Conservation (phyloP, 92 coral and sea anemone species). For the Heliopora coerulea region DNA sequence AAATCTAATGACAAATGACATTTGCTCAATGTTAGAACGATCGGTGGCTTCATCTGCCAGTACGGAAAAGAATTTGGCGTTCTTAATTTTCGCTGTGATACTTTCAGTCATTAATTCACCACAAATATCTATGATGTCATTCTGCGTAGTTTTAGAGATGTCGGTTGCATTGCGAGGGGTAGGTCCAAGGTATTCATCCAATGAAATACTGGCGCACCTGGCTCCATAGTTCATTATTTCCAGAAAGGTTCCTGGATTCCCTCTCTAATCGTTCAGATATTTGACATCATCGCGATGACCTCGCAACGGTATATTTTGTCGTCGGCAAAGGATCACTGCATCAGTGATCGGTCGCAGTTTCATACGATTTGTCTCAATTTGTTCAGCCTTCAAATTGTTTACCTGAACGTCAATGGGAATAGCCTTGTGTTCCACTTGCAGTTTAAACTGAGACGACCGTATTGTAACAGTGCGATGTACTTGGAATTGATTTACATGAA, state of each 20-base stretch:
- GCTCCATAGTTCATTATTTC: slow-evolving; percentile 42
- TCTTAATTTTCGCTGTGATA: slow-evolving; percentile 25
- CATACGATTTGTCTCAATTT: slow-evolving; percentile 38
- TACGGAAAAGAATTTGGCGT: slow-evolving; percentile 39
- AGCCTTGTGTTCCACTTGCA: slow-evolving; percentile 21
- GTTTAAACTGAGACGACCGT: slow-evolving; percentile 41
- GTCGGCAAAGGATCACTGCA: slow-evolving; percentile 25
- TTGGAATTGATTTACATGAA: slow-evolving; percentile 39
- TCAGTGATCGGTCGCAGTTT: slow-evolving; percentile 16
- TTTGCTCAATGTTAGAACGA: slow-evolving; percentile 47
- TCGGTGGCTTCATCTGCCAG: slow-evolving; percentile 53
- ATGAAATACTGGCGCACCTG: slow-evolving; percentile 32
- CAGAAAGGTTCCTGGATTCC: slow-evolving; percentile 44
- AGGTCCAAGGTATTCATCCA: slow-evolving; percentile 30
- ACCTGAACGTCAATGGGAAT: slow-evolving; percentile 35
- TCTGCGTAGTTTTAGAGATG: slow-evolving; percentile 43
- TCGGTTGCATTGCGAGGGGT: slow-evolving; percentile 39
- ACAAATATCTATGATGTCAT: slow-evolving; percentile 39
- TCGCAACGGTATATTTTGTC: slow-evolving; percentile 33
- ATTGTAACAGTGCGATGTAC: slow-evolving; percentile 39
- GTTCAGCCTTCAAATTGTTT: slow-evolving; percentile 14
- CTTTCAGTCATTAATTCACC: slow-evolving; percentile 35
- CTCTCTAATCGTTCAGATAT: slow-evolving; percentile 13
- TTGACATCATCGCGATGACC: slow-evolving; percentile 49
- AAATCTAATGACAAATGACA: slow-evolving; percentile 45